Percentiles rank a stretch among this genome's conserved stretches.
Conservation (phyloP, 53 echinoderm and acorn worm genomes). For the Echinometra lucunter region DNA sequence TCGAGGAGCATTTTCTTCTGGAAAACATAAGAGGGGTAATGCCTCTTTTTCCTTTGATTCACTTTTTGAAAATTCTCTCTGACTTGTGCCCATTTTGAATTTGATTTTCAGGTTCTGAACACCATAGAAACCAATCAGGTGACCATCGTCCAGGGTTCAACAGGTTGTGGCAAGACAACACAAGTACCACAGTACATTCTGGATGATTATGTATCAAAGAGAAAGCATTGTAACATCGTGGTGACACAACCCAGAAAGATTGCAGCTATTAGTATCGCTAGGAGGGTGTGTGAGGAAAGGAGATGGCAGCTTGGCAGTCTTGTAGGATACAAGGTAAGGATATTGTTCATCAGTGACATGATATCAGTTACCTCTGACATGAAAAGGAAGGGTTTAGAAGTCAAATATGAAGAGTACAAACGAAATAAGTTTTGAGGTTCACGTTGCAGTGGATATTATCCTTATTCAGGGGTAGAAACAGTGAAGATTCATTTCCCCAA, state of each 20-base stretch:
- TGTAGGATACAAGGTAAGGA: constrained; percentile 92
- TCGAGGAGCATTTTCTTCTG: neutral
- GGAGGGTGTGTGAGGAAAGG: constrained; percentile 93
- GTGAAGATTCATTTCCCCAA: no score
- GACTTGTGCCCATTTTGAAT: neutral
- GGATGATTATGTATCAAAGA: constrained; percentile 83
- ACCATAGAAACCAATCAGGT: constrained; percentile 92
- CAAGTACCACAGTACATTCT: constrained; percentile 97
- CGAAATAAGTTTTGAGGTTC: no score
- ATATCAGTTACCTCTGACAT: no score
- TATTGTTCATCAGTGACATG: neutral
- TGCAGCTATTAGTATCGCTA: constrained; percentile 93
- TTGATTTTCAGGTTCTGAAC: constrained; percentile 80
- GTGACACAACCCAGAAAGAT: constrained; percentile 97
- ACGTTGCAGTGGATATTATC: no score
- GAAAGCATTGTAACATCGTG: constrained; percentile 93
- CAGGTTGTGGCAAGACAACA: constrained; percentile 97
- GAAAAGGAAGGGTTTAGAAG: neutral
- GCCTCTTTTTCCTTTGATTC: no score
- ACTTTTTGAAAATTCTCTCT: neutral
- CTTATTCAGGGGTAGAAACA: neutral
- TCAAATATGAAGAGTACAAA: neutral
- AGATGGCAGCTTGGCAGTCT: constrained; percentile 95
- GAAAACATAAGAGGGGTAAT: neutral
- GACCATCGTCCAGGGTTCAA: constrained; percentile 93